These are phyloP conservation scores for Vespertilio murinus DNA, from an alignment of 2,797 vertebrate genomes.

Conservation along the genomic window DNA sequence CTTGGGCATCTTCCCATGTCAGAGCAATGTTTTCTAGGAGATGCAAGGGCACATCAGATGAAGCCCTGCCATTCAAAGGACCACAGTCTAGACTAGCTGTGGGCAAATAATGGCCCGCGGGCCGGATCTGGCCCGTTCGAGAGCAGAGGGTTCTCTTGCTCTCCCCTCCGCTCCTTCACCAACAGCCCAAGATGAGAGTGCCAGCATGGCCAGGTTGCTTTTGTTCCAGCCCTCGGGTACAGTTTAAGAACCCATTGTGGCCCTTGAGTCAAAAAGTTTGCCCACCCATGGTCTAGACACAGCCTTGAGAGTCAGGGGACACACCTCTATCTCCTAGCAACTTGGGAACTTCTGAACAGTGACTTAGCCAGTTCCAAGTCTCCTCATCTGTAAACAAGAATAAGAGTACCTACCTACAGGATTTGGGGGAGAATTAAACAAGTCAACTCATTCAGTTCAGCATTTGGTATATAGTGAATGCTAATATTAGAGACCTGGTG, in stretches of 20 bases:
- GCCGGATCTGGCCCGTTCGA: too few species aligned
- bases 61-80: background rate
- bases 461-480: background rate
- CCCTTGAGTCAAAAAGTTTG: too few species aligned
- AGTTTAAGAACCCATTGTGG: too few species aligned
- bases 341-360: background rate
- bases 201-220: too few species aligned
- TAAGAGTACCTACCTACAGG: background rate
- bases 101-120: too few species aligned
- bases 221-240: too few species aligned
- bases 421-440: background rate
- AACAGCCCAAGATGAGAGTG: too few species aligned
- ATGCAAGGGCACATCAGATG: rapidly evolving
- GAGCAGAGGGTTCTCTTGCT: too few species aligned
- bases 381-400: background rate
- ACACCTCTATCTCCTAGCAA: background rate
- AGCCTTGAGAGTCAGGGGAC: background rate
- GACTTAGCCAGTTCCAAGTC: background rate
- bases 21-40: background rate
- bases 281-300: too few species aligned
- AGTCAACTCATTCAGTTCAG: background rate
- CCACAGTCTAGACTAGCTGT: background rate
- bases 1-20: background rate
- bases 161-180: too few species aligned
- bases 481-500: background rate